Base-by-base conservation (phyloP, 1,140 invertebrate species). In the Hyposmocoma kahamanoa region DNA sequence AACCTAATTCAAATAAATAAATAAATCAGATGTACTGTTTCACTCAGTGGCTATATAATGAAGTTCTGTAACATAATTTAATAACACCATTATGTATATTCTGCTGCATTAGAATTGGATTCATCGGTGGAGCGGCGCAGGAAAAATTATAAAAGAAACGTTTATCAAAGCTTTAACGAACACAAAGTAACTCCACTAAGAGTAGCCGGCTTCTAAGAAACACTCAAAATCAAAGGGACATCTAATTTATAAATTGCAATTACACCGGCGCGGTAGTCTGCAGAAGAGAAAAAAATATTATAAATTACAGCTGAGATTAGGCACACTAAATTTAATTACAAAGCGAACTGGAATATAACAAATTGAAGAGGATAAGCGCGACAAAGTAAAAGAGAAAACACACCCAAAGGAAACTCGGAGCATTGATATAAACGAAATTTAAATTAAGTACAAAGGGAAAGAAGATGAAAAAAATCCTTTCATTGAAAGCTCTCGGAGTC, bases 351-450 rank as follows among this genome's bases (percentile, higher is more conserved):
- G 77, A 82, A 82, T 76, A 81, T 73, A 78, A 84, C 81, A 78
- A 79, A 79, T 77, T 79, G 79, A 67, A 73, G 74, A 78, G 79
- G 76, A 83, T 79, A 82, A 82, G 76, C 76, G 82, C 82, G 79
- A 82, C 79, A 83, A 85, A 84, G 81, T 83, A 83, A 85, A 81
- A 83, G 75, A 80, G 73, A 80, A 83, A 83, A 83, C 77, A 81
- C 74, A 71, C 72, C n/a, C 63, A 80, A 76, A 82, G 77, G 76
- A 81, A 82, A 82, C 74, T 78, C 76, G 67, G 59, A 81, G 77
- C 81, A 83, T 80, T 80, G 82, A 82, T 85, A 85, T 83, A 85
- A 85, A 85, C 82, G 82, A 85, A 85, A 85, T 85, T 85, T 85
- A 85, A 85, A 85, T 85, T 85, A 85, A 85, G 82, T 83, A 85